Evolutionary conservation across 2,797 vertebrate genomes (phyloP).

Genomic region (Tolypeutes matacus): DNA sequence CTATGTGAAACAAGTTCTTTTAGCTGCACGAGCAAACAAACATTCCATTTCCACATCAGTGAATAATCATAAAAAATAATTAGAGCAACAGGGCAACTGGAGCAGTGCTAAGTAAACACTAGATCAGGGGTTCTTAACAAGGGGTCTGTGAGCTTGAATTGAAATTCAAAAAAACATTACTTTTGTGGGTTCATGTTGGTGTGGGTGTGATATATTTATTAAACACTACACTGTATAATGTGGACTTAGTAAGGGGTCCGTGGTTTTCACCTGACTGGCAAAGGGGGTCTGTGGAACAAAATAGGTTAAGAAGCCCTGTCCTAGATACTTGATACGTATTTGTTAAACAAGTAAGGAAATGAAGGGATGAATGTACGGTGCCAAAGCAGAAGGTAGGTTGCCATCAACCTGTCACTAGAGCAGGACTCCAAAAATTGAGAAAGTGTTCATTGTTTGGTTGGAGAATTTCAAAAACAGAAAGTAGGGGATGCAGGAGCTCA

Average conservation of each 20-base stretch:
- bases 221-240: too few species aligned
- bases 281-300: too few species aligned
- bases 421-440: not conserved
- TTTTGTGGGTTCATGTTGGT: too few species aligned
- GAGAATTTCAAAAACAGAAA: not conserved
- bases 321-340: not conserved
- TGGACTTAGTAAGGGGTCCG: too few species aligned
- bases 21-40: conserved; percentile 57
- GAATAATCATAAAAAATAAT: conserved; percentile 66
- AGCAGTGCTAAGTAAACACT: not conserved
- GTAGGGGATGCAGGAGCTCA: not conserved
- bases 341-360: not conserved
- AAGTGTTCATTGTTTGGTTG: not conserved
- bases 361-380: not conserved
- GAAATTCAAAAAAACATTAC: too few species aligned
- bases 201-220: too few species aligned
- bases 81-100: not conserved
- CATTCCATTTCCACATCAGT: conserved; percentile 54
- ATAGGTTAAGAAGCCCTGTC: not conserved
- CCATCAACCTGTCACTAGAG: not conserved
- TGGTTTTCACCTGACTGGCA: too few species aligned
- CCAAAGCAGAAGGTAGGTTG: not conserved
- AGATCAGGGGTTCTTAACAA: too few species aligned
- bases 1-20: conserved; percentile 57
- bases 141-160: too few species aligned